Evolutionary conservation across 2,113 vertebrate species (phyloP), one percentile per base, ranked within the genome.

Genomic region (Cryptoleucopteryx plumbea): DNA sequence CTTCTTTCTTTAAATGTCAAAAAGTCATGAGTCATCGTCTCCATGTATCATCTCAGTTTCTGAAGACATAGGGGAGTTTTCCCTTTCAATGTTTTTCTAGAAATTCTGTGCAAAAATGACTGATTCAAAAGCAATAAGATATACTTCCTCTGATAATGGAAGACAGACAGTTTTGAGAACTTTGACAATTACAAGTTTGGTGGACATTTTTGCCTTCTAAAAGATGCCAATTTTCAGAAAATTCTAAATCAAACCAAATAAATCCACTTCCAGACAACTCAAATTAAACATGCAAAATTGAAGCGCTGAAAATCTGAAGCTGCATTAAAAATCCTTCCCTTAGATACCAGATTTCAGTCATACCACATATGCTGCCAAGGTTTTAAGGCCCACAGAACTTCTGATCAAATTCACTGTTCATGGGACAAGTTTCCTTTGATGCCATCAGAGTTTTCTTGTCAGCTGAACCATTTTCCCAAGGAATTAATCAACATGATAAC

Each of bases 1-100:
- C 58, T 95, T 86, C 77, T 94, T 71, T 66, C 43, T 91, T 95
- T 70, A 92, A 94, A 97, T 93, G 73, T 75, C 88, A 86, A 84
- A 94, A 96, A 91, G 86, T 75, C 73, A 67, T n/a, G 53, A 92
- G 56, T 81, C 4, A 9, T 77, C 66, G 48, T 59, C 42, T 83
- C 43, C 31, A 15, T 23, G 26, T 72, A 34, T 62, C 43, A 3
- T 80, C 17, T 85, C 32, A 22, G 25, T 72, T 91, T 87, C 47
- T 84, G 56, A 93, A 92, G 52, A 31, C 9, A 31, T 13, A 66
- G 6, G 38, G 32, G 59, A 90, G 13, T 6, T 58, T 94, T 95
- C 13, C n/a, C 55, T 77, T 59, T 43, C 55, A 77, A 67, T n/a
- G 20, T 29, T 80, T 95, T 82, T 82, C 58, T 65, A n/a, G 32